phyloP scores from a whole-genome alignment of 2,113 vertebrate genomes.

The Gallinago jamesoni region DNA sequence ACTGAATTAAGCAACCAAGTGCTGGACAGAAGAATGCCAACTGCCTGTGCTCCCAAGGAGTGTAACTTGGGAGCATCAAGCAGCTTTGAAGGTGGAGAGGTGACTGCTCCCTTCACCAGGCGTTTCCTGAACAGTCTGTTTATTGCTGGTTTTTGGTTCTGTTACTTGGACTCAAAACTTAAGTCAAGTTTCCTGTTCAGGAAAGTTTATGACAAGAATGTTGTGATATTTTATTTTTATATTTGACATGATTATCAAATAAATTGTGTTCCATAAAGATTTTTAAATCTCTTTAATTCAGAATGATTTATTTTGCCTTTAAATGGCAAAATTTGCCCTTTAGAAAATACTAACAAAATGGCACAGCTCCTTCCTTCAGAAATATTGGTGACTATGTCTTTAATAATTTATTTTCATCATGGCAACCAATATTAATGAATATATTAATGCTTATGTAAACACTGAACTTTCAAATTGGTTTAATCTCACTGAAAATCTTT shows the following conservation, averaged over 20 bases:
- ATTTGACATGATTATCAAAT: not conserved
- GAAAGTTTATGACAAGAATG: not conserved
- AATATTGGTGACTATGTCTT: not conserved
- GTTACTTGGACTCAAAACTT: not conserved
- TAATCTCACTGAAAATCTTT: not conserved
- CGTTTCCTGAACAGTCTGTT: not conserved
- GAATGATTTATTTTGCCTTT: not conserved
- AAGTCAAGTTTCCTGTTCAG: not conserved
- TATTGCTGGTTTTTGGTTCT: not conserved
- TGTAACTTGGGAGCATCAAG: not conserved
- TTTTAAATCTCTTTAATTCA: not conserved
- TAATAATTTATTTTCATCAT: constrained; percentile 8
- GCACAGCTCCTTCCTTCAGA: not conserved
- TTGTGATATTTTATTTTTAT: not conserved
- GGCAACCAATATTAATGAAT: not conserved
- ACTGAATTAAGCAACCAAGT: not conserved
- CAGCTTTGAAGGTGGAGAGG: not conserved
- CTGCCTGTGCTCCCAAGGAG: no score
- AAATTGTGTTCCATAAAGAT: not conserved
- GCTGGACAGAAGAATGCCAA: not conserved
- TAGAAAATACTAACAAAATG: not conserved
- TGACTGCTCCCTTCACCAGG: not conserved
- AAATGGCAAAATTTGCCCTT: constrained; percentile 1
- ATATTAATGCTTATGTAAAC: constrained; percentile 21
- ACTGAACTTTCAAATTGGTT: not conserved